Base-by-base conservation (phyloP, 1,140 invertebrate genomes). In the Bombyx mandarina region DNA sequence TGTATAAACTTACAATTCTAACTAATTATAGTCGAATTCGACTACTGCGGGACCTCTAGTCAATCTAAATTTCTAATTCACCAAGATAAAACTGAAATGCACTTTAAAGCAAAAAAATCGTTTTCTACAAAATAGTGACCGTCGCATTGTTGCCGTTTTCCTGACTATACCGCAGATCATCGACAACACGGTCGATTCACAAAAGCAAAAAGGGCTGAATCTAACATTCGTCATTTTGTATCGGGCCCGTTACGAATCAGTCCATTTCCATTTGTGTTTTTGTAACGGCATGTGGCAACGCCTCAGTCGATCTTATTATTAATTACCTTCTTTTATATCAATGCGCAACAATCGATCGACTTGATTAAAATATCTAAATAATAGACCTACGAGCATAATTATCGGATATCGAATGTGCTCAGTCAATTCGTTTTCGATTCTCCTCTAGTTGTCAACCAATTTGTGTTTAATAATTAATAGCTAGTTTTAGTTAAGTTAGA, bases 311-410 rank as follows among this genome's bases (percentile, higher is more conserved):
- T 75, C 75, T 82, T 76, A 79, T 81, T 85, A 86, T 86, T 86
- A 85, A 85, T 86, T 85, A 86, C 72, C 79, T 83, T 82, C 77
- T 64, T 83, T 83, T 83, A 81, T 83, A 66, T 69, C 65, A 63
- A 75, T 68, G 73, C 73, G 71, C 70, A 75, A 73, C 75, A 74
- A 82, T 79, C 67, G 77, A 82, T 77, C 69, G 73, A 55, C 69
- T 83, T 85, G 82, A 86, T 86, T 84, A 83, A 82, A 84, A 86
- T 86, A 86, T 79, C 72, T 77, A 79, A 78, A 85, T 86, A 86
- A 86, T 81, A 35, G 26, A 35, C 26, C 12, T 35, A 35, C 65
- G 62, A 59, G 62, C 68, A 68, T 75, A 82, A 82, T 82, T 70
- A 79, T 35, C 26, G 26, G 26, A 35, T 35, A 35, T 35, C 26